These are phyloP conservation scores for Eucera pruinosa DNA, from an alignment of 2,888 invertebrate genomes.

Conservation along the genomic window DNA sequence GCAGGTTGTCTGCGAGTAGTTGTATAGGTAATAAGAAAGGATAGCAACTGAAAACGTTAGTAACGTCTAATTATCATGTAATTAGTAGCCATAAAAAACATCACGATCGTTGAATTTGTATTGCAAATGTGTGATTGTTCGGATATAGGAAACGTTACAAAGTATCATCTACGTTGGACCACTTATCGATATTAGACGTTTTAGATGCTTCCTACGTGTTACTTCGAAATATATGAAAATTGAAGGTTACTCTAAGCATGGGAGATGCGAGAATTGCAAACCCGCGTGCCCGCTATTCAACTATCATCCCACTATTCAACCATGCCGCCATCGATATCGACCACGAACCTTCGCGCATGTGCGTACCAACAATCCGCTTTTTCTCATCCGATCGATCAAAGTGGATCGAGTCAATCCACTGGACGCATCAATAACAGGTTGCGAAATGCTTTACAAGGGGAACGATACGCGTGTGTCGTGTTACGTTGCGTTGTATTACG, in stretches of 20 bases:
- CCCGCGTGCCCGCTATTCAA: too few species aligned
- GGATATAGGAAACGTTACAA: conserved; percentile 31
- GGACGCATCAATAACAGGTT: conserved; percentile 31
- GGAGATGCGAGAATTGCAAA: too few species aligned
- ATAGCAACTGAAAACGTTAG: background rate
- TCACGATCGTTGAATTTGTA: conserved; percentile 8
- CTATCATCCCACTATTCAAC: too few species aligned
- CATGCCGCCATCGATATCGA: too few species aligned
- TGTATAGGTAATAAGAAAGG: background rate
- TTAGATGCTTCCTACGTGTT: background rate
- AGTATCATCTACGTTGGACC: conserved; percentile 17
- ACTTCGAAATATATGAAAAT: conserved; percentile 12
- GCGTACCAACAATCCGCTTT: conserved; percentile 22
- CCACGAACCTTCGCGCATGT: conserved; percentile 43
- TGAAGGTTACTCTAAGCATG: conserved; percentile 29
- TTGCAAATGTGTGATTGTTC: conserved; percentile 14
- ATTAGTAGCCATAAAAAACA: conserved; percentile 10
- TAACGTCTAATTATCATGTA: background rate
- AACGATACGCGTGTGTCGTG: background rate
- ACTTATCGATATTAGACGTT: conserved; percentile 20
- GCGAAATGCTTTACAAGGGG: conserved; percentile 7
- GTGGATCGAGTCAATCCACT: too few species aligned
- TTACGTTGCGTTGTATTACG: background rate
- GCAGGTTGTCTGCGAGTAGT: background rate
- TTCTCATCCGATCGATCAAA: conserved; percentile 26